phyloP scores from a whole-genome alignment of 2,797 vertebrate species.

The Bradypodion pumilum region DNA sequence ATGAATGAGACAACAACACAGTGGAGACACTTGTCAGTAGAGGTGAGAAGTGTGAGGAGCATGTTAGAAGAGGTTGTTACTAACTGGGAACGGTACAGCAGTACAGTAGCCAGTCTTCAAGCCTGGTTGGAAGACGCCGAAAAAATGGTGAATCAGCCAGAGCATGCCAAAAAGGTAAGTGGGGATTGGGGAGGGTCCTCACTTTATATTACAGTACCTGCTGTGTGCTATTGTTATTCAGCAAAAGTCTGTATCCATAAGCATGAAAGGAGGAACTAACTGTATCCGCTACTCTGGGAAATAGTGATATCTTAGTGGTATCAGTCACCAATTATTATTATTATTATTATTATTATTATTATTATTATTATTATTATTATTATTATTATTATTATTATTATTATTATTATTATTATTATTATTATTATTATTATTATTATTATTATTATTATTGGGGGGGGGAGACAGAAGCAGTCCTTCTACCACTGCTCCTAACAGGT shows the following conservation, averaged over 20 bases:
- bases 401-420: too few relatives aligned
- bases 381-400: too few relatives aligned
- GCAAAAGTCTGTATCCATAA: background rate
- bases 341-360: too few relatives aligned
- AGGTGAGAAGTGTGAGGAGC: conserved; percentile 94
- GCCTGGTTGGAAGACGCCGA: conserved; percentile 98
- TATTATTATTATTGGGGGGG: too few relatives aligned
- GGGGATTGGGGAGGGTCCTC: too few relatives aligned
- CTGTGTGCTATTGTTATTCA: background rate
- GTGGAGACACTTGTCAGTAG: conserved; percentile 94
- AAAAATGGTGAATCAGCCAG: conserved; percentile 92
- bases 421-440: too few relatives aligned
- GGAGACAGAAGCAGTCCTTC: too few relatives aligned
- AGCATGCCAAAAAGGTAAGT: conserved; percentile 89
- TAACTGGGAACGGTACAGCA: conserved; percentile 96
- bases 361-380: too few relatives aligned
- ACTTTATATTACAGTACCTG: rapidly evolving
- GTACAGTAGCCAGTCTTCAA: conserved; percentile 89
- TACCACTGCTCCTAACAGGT: too few relatives aligned
- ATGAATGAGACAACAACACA: conserved; percentile 90
- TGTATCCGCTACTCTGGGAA: background rate
- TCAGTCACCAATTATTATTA: too few relatives aligned
- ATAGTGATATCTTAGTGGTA: background rate
- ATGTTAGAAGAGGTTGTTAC: conserved; percentile 97
- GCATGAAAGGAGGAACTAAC: background rate